Base-by-base conservation (phyloP, 1,140 invertebrate genomes). In the Cecropterus lyciades region DNA sequence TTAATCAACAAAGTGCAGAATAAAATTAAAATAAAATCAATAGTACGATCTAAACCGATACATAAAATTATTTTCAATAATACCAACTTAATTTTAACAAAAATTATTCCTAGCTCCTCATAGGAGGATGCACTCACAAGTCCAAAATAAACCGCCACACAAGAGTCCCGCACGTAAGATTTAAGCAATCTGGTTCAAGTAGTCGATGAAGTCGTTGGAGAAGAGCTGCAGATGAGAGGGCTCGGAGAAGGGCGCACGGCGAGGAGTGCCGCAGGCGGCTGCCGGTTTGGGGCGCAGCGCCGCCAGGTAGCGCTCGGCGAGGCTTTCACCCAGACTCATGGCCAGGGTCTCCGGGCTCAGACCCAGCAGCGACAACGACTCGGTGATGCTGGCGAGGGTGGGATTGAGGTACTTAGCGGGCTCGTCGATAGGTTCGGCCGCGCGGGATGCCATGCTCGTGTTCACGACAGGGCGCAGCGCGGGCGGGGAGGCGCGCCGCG, bases 171-270 rank as follows among this genome's bases (percentile, higher is more conserved):
- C 70, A 70, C 56, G 27, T 66, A 49, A 62, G 43, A 49, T 56
- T 87, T 92, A 93, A 68, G 93, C 93, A 82, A 93, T 93, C 82
- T 93, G 93, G 80, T 93, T 94, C 64, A 94, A 83, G 84, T 94
- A 94, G 79, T 93, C 90, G 65, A 93, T 92, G 82, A 93, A 93
- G 72, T 93, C 92, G 78, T 94, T 94, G 48, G 93, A 94, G 76
- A 94, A 94, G 53, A 94, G 89, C 77, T 94, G 93, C 77, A 94
- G 89, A 69, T 92, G 91, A 6, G 93, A 81, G 49, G 85, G 78
- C 15, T 86, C 84, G 30, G 73, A 69, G 69, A 72, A 49, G 5
- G 69, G 81, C 3, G 53, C 52, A 52, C 79, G 83, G 53, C 80
- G 81, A 6, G 79, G 78, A 14, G 65, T 70, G n/a, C 77, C 74